Conservation (phyloP, 2,113 vertebrate species). For the Megaleporinus macrocephalus region DNA sequence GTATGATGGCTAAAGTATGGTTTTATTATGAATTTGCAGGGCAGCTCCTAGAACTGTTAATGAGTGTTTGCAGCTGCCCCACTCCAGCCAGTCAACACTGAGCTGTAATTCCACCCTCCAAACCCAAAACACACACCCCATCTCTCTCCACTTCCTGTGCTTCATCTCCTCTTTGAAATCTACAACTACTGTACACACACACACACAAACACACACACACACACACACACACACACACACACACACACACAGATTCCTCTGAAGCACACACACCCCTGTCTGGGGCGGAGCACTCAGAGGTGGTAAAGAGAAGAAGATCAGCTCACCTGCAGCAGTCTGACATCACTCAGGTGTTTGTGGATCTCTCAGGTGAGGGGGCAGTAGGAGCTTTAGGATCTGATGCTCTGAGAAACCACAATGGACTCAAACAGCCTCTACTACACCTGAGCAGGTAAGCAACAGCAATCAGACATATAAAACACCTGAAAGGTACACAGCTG, state of each 20-base stretch:
- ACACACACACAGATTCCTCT: conserved; percentile 13
- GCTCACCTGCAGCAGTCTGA: conserved; percentile 47
- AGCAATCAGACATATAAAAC: not conserved
- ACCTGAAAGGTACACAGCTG: not conserved
- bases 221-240: conserved; percentile 39
- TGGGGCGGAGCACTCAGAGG: conserved; percentile 41
- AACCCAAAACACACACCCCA: conserved; percentile 49
- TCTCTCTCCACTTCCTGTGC: conserved; percentile 47
- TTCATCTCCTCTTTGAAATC: conserved; percentile 51
- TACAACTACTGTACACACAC: conserved; percentile 37
- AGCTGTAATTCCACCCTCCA: conserved; percentile 45
- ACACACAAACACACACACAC: conserved; percentile 37
- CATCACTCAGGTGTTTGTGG: conserved; percentile 36
- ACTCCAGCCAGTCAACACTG: conserved; percentile 39
- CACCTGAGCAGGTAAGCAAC: conserved; percentile 22
- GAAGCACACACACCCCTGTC: conserved; percentile 22
- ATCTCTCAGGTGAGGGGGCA: not conserved
- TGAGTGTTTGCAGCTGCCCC: conserved; percentile 34
- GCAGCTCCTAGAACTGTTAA: conserved; percentile 33
- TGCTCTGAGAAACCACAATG: not conserved
- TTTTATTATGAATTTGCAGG: not conserved
- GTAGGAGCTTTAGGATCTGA: not conserved
- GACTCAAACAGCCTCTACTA: conserved; percentile 19
- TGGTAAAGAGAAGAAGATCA: conserved; percentile 40
- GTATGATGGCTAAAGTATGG: not conserved